Conservation (phyloP, 2,888 invertebrate genomes). For the Tenthredo livida region DNA sequence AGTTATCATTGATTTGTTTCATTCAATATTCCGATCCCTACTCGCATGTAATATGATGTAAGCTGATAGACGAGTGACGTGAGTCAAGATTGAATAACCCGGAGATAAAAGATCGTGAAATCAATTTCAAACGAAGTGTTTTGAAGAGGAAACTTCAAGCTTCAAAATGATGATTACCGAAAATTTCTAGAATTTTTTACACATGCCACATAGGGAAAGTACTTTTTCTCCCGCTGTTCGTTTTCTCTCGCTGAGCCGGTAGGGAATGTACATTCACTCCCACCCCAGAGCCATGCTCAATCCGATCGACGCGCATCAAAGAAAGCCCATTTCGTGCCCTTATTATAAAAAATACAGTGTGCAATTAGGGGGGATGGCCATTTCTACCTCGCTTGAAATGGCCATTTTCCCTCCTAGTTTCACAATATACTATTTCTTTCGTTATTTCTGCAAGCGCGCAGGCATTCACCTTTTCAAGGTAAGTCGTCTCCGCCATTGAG, state of each 20-base stretch:
- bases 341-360: too few species aligned
- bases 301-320: too few species aligned
- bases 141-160: not conserved
- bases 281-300: too few species aligned
- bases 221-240: too few species aligned
- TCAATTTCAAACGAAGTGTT: not conserved
- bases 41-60: not conserved
- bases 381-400: too few species aligned
- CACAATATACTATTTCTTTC: not conserved
- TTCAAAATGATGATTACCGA: not conserved
- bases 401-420: too few species aligned
- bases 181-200: not conserved
- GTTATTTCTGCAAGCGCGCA: not conserved
- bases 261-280: too few species aligned
- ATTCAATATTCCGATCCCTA: not conserved
- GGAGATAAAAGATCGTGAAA: not conserved
- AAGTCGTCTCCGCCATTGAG: constrained; percentile 61
- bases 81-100: not conserved
- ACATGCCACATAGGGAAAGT: not conserved
- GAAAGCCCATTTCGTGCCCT: too few species aligned
- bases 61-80: not conserved
- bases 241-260: too few species aligned
- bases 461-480: constrained; percentile 64
- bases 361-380: too few species aligned
- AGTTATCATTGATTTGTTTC: not conserved